These are phyloP conservation scores for Papilio glaucus DNA, from an alignment of 1,140 invertebrate species.

Conservation along the genomic window DNA sequence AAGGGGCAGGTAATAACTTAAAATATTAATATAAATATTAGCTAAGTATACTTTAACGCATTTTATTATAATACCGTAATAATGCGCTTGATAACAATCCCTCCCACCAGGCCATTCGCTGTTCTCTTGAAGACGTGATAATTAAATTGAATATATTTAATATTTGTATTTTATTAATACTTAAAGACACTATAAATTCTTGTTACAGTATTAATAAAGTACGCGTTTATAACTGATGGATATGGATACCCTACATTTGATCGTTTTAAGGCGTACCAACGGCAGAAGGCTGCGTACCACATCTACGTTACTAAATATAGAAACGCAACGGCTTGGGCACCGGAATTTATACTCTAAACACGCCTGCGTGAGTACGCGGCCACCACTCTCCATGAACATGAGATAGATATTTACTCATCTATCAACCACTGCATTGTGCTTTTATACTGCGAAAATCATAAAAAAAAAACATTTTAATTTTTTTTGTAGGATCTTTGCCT, in stretches of 20 bases:
- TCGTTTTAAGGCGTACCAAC: slow-evolving; percentile 22
- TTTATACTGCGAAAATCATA: neutral
- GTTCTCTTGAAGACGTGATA: too few relatives aligned
- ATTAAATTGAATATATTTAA: too few relatives aligned
- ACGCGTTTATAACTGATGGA: neutral
- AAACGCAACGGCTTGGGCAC: slow-evolving; percentile 52
- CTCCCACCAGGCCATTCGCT: too few relatives aligned
- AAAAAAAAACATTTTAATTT: neutral
- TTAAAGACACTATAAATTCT: too few relatives aligned
- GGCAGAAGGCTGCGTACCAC: slow-evolving; percentile 48
- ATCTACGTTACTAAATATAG: slow-evolving; percentile 64
- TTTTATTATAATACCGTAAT: too few relatives aligned
- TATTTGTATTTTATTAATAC: too few relatives aligned
- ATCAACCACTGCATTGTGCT: slow-evolving; percentile 41
- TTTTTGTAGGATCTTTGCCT: neutral
- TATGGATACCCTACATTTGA: neutral
- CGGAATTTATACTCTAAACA: slow-evolving; percentile 66
- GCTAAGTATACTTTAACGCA: too few relatives aligned
- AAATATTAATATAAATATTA: neutral
- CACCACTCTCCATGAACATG: slow-evolving; percentile 40
- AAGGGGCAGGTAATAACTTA: neutral
- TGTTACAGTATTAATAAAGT: too few relatives aligned
- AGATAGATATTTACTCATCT: slow-evolving; percentile 36
- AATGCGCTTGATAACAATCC: too few relatives aligned
- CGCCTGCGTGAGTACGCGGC: slow-evolving; percentile 48